Percentiles rank a stretch among this genome's conserved stretches.
Evolutionary conservation across 2,113 vertebrate species (phyloP).

Genomic region (Microcebus lehilahytsara): DNA sequence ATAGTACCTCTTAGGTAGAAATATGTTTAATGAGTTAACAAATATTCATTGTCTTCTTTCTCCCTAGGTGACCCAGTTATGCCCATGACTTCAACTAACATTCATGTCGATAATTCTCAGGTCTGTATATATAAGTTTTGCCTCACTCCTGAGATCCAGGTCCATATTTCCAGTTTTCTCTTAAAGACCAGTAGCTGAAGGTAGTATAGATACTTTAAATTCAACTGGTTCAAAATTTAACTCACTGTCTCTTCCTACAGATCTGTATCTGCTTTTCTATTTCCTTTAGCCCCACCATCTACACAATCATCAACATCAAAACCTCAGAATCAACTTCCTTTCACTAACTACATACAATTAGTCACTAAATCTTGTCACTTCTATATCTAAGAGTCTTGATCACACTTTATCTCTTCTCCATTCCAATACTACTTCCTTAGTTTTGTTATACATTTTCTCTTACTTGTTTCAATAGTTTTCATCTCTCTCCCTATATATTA

Average conservation of each 20-base stretch:
- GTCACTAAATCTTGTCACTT: neutral
- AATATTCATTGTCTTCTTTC: neutral
- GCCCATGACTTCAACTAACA: neutral
- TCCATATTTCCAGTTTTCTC: neutral
- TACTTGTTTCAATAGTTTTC: neutral
- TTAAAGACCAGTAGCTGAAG: neutral
- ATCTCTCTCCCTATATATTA: neutral
- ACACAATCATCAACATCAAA: neutral
- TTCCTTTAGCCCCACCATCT: neutral
- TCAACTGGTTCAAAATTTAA: neutral
- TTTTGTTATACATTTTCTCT: neutral
- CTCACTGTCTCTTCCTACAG: neutral
- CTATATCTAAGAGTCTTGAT: neutral
- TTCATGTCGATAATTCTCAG: neutral
- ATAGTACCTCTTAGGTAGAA: neutral
- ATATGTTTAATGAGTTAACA: constrained; percentile 13
- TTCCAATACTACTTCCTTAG: neutral
- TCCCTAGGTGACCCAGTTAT: neutral
- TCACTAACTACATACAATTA: neutral
- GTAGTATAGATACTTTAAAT: neutral
- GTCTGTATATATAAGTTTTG: neutral
- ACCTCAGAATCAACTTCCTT: neutral
- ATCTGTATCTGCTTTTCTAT: neutral
- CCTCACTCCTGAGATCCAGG: neutral
- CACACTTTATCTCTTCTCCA: neutral